phyloP scores from a whole-genome alignment of 1,140 invertebrate genomes.

The Sinonovacula constricta region DNA sequence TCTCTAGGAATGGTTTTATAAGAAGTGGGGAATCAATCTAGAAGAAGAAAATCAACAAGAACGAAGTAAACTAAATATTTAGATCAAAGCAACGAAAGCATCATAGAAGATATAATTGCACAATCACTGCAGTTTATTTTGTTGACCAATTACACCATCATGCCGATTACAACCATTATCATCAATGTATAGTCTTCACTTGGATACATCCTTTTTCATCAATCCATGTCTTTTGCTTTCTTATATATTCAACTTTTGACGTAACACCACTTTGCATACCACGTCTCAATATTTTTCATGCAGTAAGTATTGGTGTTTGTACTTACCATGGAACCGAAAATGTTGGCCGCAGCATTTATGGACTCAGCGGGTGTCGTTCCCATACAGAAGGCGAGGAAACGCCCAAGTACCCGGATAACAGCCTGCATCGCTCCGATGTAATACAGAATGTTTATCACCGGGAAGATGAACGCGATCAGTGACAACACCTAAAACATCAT shows the following conservation, averaged over 20 bases:
- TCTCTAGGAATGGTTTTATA: slow-evolving; percentile 71
- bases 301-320: neutral
- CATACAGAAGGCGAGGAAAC: slow-evolving; percentile 70
- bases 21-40: slow-evolving; percentile 76
- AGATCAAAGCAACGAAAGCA: no score
- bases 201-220: no score
- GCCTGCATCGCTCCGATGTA: slow-evolving; percentile 75
- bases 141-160: no score
- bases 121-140: no score
- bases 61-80: no score
- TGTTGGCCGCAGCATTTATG: neutral
- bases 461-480: slow-evolving; percentile 72
- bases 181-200: no score
- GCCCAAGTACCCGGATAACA: slow-evolving; percentile 60
- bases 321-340: neutral
- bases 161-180: no score
- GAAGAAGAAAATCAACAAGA: slow-evolving; percentile 27
- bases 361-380: slow-evolving; percentile 73
- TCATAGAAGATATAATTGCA: no score
- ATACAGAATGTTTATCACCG: slow-evolving; percentile 72
- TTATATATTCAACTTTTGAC: no score
- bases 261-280: neutral
- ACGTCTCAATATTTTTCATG: neutral
- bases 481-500: slow-evolving; percentile 76
- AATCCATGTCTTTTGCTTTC: no score